phyloP scores from a whole-genome alignment of 2,888 invertebrate genomes.

The Yponomeuta cagnagella region DNA sequence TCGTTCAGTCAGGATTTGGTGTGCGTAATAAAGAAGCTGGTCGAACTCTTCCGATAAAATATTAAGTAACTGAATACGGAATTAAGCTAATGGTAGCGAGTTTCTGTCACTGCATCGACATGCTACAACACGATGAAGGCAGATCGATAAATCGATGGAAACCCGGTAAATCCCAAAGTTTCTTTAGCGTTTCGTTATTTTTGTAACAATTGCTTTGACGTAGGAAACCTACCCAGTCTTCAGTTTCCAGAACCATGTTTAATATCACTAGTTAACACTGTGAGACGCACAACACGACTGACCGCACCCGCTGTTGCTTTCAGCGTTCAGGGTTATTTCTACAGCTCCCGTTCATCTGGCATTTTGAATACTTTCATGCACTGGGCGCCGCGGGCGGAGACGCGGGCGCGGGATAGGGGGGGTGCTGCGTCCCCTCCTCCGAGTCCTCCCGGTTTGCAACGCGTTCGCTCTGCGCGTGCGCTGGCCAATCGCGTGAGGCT shows the following conservation, averaged over 20 bases:
- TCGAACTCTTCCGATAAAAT: too few species aligned
- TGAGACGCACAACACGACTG: constrained; percentile 76
- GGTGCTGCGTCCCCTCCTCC: constrained; percentile 22
- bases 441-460: constrained; percentile 55
- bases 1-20: too few species aligned
- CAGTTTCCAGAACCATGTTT: constrained; percentile 71
- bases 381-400: constrained; percentile 34
- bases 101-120: too few species aligned
- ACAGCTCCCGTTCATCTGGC: constrained; percentile 55
- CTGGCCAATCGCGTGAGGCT: constrained; percentile 65
- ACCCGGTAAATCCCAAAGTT: too few species aligned
- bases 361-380: constrained; percentile 64
- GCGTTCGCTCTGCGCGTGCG: constrained; percentile 42
- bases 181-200: too few species aligned
- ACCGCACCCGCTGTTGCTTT: constrained; percentile 53
- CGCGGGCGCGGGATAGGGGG: constrained; percentile 33
- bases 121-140: too few species aligned
- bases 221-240: constrained; percentile 66
- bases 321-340: constrained; percentile 74
- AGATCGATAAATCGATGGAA: too few species aligned
- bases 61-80: too few species aligned
- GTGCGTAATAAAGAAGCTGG: too few species aligned
- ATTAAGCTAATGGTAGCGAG: too few species aligned
- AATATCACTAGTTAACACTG: constrained; percentile 72
- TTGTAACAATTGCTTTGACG: neutral